phyloP scores from a whole-genome alignment of 1,140 invertebrate species.

The Pygmarrhopalites habei region DNA sequence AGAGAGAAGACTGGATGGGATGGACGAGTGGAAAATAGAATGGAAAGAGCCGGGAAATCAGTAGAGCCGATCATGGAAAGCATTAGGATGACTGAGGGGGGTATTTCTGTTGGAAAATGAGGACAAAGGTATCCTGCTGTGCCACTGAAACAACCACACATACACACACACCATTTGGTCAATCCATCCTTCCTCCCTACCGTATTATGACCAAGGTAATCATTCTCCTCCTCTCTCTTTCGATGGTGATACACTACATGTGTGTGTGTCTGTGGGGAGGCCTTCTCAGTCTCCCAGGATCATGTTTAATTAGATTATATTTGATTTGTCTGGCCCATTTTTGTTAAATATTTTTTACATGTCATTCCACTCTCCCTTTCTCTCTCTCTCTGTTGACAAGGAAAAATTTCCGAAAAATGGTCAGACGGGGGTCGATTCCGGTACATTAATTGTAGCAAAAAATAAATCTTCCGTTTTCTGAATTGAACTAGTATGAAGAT shows the following conservation, averaged over 20 bases:
- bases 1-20: too few species aligned
- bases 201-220: too few species aligned
- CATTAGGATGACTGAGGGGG: conserved; percentile 5
- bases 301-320: too few species aligned
- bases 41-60: not conserved
- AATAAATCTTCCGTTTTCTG: too few species aligned
- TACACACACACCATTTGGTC: not conserved
- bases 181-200: not conserved
- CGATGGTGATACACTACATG: too few species aligned
- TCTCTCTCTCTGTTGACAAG: not conserved
- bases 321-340: too few species aligned
- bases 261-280: too few species aligned
- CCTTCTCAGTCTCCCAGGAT: not conserved
- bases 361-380: not conserved
- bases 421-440: too few species aligned
- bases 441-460: too few species aligned
- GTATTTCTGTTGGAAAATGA: conserved; percentile 10
- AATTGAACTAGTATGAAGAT: too few species aligned
- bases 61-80: not conserved
- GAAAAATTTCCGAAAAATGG: not conserved
- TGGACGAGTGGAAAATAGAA: too few species aligned
- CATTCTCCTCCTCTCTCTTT: not conserved
- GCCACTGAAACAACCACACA: not conserved
- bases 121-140: conserved; percentile 6
- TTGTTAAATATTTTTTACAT: not conserved